Evolutionary conservation across 2,888 invertebrate genomes (phyloP).

Genomic region (Phragmatobia fuliginosa): DNA sequence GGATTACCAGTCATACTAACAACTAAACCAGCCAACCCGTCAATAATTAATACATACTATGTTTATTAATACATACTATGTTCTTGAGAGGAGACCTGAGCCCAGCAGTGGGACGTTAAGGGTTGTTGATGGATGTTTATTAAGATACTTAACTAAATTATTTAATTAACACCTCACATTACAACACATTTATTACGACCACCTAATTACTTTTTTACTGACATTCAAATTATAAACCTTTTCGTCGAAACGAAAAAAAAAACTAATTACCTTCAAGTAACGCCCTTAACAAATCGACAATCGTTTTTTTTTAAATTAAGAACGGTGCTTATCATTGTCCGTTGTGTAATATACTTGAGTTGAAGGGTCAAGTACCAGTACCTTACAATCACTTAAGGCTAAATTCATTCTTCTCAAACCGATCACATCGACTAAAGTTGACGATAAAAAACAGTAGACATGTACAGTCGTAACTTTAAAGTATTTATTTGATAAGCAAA

Average conservation of each 20-base stretch:
- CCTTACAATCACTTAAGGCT: constrained; percentile 2
- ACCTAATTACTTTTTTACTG: constrained; percentile 38
- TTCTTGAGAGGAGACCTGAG: too few relatives aligned
- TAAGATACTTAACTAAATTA: not conserved
- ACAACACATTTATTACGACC: constrained; percentile 15
- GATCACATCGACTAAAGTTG: not conserved
- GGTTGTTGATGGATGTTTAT: too few relatives aligned
- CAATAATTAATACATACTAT: not conserved
- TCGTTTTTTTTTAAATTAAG: constrained; percentile 16
- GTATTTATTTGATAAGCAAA: not conserved
- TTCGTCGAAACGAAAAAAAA: constrained; percentile 34
- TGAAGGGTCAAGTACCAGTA: not conserved
- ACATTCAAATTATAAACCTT: constrained; percentile 35
- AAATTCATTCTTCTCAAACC: not conserved
- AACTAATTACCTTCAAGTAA: constrained; percentile 42
- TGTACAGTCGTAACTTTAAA: not conserved
- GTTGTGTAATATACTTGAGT: constrained; percentile 12
- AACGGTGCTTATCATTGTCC: not conserved
- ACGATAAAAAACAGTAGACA: not conserved
- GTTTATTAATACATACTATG: too few relatives aligned
- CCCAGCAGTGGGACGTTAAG: too few relatives aligned
- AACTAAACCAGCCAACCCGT: not conserved
- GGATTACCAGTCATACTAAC: too few relatives aligned
- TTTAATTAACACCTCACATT: constrained; percentile 6
- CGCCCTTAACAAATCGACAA: constrained; percentile 34